Evolutionary conservation across 2,797 vertebrate species (phyloP).

Genomic region (Eleutherodactylus coqui): DNA sequence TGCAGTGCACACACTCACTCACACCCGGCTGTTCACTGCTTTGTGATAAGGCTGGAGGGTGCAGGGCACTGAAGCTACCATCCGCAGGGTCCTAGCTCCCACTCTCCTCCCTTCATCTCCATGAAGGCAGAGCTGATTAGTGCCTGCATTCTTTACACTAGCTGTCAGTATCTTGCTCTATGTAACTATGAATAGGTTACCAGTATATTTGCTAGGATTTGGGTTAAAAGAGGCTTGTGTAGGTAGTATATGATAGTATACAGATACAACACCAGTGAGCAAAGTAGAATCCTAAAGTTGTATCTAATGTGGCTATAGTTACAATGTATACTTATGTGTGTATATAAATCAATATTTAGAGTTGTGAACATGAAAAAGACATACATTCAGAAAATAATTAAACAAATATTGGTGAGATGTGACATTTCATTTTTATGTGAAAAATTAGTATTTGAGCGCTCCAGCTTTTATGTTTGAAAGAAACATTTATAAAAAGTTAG

Average conservation of each 20-base stretch:
- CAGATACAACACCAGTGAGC: neutral
- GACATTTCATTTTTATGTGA: too few relatives aligned
- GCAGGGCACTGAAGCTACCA: conserved; percentile 23
- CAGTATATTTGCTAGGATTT: neutral
- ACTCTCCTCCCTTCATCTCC: conserved; percentile 28
- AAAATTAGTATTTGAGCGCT: too few relatives aligned
- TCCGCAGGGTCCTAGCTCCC: conserved; percentile 57
- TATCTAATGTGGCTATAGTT: too few relatives aligned
- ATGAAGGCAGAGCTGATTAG: conserved; percentile 21
- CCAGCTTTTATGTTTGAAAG: too few relatives aligned
- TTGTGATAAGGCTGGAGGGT: conserved; percentile 62
- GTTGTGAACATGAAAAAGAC: too few relatives aligned
- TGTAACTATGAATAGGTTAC: neutral
- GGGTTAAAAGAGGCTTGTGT: neutral
- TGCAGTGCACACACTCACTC: conserved; percentile 48
- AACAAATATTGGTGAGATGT: too few relatives aligned
- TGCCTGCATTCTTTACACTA: neutral
- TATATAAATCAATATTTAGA: too few relatives aligned
- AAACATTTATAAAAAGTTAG: too few relatives aligned
- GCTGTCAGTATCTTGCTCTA: neutral
- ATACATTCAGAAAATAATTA: too few relatives aligned
- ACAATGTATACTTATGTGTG: too few relatives aligned
- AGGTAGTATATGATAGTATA: too few relatives aligned
- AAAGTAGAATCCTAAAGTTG: neutral
- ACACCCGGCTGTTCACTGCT: conserved; percentile 58